Conservation (phyloP, 2,797 vertebrate species). For the Enteromius viviparus region DNA sequence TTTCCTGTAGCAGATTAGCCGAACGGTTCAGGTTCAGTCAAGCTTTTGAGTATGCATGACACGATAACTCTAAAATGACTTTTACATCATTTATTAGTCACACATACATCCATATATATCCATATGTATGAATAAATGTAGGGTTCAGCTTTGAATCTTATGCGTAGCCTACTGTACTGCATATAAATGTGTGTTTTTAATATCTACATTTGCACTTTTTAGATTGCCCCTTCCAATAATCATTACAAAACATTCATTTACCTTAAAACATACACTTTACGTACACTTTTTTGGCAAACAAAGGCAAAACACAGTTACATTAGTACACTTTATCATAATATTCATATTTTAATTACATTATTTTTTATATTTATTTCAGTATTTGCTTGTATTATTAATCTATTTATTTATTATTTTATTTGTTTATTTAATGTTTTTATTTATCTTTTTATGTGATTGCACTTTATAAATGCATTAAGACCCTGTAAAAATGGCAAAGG, state of each 20-base stretch:
- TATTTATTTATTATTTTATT: no score
- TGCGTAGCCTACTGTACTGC: neutral
- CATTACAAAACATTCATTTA: neutral
- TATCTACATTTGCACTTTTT: neutral
- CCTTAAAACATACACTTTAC: neutral
- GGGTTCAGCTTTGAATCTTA: neutral
- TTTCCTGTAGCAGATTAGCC: neutral
- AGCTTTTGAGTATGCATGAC: neutral
- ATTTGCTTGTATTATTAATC: neutral
- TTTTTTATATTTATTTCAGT: neutral
- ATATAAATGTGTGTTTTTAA: neutral
- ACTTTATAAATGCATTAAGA: neutral
- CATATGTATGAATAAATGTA: neutral
- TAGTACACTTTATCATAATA: no score
- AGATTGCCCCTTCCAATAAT: neutral
- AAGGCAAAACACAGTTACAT: no score
- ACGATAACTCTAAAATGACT: neutral
- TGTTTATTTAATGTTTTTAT: neutral
- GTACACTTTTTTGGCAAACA: neutral
- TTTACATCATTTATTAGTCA: neutral
- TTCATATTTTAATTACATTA: neutral
- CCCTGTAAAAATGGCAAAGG: neutral
- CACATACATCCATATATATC: neutral
- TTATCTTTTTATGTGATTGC: neutral
- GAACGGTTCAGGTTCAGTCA: neutral